A percentile compares a stretch with the other conserved stretches of the same genome.
These are phyloP conservation scores for Cotesia typhae DNA, from an alignment of 1,140 invertebrate species.

Conservation along the genomic window DNA sequence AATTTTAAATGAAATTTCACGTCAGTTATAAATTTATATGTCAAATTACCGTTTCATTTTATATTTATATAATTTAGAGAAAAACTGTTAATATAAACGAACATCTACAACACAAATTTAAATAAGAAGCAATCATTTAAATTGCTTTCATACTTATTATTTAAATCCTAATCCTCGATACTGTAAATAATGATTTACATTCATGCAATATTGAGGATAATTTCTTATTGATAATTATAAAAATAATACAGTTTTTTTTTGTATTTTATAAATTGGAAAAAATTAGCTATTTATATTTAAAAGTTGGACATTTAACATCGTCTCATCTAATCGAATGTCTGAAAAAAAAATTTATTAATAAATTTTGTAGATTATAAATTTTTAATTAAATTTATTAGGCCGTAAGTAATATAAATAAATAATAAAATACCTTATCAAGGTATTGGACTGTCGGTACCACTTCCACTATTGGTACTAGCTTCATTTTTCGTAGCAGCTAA, in stretches of 20 bases:
- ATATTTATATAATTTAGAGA: no score
- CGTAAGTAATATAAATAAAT: no score
- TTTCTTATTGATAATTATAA: constrained; percentile 57
- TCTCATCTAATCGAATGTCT: constrained; percentile 53
- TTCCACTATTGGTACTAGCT: constrained; percentile 74
- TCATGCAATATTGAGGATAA: constrained; percentile 12
- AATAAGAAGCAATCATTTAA: neutral
- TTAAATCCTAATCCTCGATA: neutral
- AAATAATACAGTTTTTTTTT: constrained; percentile 61
- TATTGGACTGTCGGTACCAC: constrained; percentile 78
- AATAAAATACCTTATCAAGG: constrained; percentile 59
- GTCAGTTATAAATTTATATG: no score
- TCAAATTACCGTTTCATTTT: no score
- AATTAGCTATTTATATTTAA: constrained; percentile 50
- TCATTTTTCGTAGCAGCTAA: constrained; percentile 65
- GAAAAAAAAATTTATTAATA: constrained; percentile 33
- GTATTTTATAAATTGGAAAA: constrained; percentile 49
- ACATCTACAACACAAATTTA: neutral
- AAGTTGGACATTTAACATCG: constrained; percentile 52
- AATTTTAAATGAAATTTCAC: no score
- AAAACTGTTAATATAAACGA: no score
- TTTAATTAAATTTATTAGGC: neutral
- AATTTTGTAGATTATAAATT: no score
- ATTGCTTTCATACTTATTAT: constrained; percentile 5
- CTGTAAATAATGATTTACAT: neutral